A percentile compares a stretch with the other conserved stretches of the same genome.
Conservation (phyloP, 2,888 invertebrate species). For the Proisotoma minuta region DNA sequence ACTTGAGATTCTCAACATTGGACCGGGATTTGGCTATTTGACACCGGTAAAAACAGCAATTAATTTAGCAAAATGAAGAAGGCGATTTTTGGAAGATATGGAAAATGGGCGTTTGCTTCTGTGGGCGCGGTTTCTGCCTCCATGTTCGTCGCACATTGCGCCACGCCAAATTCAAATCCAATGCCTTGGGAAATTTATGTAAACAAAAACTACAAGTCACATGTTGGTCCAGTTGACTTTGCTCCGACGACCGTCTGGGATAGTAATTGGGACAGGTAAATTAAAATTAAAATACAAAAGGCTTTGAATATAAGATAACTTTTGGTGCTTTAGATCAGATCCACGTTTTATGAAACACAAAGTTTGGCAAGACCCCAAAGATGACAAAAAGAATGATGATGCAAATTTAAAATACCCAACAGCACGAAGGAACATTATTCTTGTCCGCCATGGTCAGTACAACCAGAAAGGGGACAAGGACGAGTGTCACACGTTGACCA, state of each 20-base stretch:
- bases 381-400: constrained; percentile 56
- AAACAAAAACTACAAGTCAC: too few species aligned
- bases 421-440: constrained; percentile 71
- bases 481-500: constrained; percentile 62
- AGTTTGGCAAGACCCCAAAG: neutral
- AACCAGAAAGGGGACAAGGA: constrained; percentile 67
- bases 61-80: too few species aligned
- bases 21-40: too few species aligned
- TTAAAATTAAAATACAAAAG: constrained; percentile 33
- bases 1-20: too few species aligned
- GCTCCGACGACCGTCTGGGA: constrained; percentile 64
- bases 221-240: constrained; percentile 17
- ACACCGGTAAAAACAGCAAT: too few species aligned
- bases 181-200: neutral
- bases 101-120: constrained; percentile 1
- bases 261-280: constrained; percentile 81
- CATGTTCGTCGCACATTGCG: neutral
- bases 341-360: neutral
- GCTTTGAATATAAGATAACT: neutral
- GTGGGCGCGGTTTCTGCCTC: neutral
- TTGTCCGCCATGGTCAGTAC: constrained; percentile 95
- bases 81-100: neutral
- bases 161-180: neutral
- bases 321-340: neutral
- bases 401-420: constrained; percentile 59